Evolutionary conservation across 2,113 vertebrate genomes (phyloP).

Genomic region (Daphoenositta chrysoptera): DNA sequence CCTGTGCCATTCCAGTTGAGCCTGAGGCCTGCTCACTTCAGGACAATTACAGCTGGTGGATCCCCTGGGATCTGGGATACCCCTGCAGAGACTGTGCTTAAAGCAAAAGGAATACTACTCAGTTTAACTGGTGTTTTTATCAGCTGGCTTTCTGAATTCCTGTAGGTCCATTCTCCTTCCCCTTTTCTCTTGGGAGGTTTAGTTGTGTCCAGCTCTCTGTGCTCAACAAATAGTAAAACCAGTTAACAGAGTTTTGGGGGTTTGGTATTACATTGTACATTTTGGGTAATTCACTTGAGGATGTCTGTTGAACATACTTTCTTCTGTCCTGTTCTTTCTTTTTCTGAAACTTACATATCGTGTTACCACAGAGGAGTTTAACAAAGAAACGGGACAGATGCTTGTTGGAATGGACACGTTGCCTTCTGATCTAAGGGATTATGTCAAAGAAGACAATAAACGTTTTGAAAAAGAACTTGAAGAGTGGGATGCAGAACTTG

Average conservation of each 20-base stretch:
- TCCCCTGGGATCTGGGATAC: not conserved
- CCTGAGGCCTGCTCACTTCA: not conserved
- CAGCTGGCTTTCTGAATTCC: not conserved
- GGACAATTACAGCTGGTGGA: not conserved
- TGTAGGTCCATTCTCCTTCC: not conserved
- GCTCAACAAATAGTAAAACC: not conserved
- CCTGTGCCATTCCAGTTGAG: not conserved
- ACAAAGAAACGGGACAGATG: slow-evolving; percentile 92
- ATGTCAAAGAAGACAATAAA: slow-evolving; percentile 91
- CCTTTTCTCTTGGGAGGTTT: not conserved
- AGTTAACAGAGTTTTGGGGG: not conserved
- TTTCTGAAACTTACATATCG: not conserved
- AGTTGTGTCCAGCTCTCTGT: not conserved
- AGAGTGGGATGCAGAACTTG: slow-evolving; percentile 89
- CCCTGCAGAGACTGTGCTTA: not conserved
- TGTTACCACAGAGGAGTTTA: slow-evolving; percentile 85
- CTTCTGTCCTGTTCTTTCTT: not conserved
- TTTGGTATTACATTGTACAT: not conserved
- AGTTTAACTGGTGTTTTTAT: not conserved
- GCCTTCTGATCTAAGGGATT: slow-evolving; percentile 89
- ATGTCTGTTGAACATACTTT: not conserved
- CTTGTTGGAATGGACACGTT: slow-evolving; percentile 91
- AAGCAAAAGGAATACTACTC: not conserved
- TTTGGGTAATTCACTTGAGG: not conserved
- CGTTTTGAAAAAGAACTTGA: slow-evolving; percentile 89